Evolutionary conservation across 2,113 vertebrate genomes (phyloP).

Genomic region (Eudyptes chrysolophus): DNA sequence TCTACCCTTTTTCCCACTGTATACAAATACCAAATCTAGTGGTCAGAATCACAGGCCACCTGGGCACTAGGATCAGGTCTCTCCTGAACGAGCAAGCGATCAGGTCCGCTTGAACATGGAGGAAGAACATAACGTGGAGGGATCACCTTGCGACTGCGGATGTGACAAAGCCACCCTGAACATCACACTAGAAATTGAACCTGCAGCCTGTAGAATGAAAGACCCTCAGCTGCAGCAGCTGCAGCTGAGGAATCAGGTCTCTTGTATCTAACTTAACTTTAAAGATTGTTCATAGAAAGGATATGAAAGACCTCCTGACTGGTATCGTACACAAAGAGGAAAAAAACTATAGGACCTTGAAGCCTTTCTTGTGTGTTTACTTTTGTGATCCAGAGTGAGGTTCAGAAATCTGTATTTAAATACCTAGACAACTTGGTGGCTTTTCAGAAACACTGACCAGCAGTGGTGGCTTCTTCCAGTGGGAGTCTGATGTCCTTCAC

Average conservation of each 20-base stretch:
- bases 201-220: background rate
- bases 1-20: background rate
- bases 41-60: background rate
- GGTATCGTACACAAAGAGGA: background rate
- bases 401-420: background rate
- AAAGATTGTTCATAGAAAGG: background rate
- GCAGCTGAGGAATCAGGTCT: background rate
- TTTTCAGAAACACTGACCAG: background rate
- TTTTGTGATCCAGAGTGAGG: background rate
- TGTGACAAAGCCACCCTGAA: background rate
- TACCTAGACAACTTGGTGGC: background rate
- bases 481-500: background rate
- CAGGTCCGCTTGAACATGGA: accelerated
- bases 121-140: background rate
- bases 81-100: background rate
- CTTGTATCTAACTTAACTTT: background rate
- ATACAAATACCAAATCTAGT: background rate
- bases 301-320: background rate
- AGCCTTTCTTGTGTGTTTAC: background rate
- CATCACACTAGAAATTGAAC: background rate
- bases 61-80: background rate
- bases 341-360: background rate
- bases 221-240: background rate
- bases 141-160: accelerated
- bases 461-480: background rate